Percentiles rank a stretch among this genome's conserved stretches.
These are phyloP conservation scores for Brachypteracias leptosomus DNA, from an alignment of 2,113 vertebrate genomes.

Conservation along the genomic window DNA sequence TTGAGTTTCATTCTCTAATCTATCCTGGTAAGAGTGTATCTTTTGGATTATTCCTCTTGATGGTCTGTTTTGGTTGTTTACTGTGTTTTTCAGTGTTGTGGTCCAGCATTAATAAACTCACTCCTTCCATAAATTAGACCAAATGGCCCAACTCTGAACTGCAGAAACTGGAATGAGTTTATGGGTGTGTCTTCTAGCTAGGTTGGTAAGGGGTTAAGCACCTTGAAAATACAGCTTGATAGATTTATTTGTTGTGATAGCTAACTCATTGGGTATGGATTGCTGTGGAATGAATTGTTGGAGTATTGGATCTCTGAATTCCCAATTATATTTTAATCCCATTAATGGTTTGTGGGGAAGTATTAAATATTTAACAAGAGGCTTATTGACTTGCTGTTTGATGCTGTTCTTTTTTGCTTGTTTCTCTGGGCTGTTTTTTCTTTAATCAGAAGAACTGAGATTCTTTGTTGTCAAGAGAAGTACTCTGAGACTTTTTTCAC, in stretches of 20 bases:
- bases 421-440: background rate
- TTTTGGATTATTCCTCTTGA: background rate
- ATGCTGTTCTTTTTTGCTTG: background rate
- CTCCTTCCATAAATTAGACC: background rate
- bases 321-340: background rate
- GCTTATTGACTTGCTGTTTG: background rate
- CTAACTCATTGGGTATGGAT: background rate
- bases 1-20: background rate
- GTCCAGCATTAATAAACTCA: background rate
- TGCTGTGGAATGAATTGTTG: background rate
- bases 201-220: background rate
- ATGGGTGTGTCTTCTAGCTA: background rate
- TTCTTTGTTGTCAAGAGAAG: background rate
- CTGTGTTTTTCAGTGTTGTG: background rate
- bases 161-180: background rate
- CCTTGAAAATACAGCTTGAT: background rate
- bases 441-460: background rate
- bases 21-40: background rate
- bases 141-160: background rate
- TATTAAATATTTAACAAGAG: conserved; percentile 23
- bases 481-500: background rate
- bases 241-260: background rate
- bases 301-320: background rate
- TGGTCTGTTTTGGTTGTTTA: background rate
- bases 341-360: background rate